Evolutionary conservation across 2,113 vertebrate species (phyloP).

Genomic region (Dromiciops gliroides): DNA sequence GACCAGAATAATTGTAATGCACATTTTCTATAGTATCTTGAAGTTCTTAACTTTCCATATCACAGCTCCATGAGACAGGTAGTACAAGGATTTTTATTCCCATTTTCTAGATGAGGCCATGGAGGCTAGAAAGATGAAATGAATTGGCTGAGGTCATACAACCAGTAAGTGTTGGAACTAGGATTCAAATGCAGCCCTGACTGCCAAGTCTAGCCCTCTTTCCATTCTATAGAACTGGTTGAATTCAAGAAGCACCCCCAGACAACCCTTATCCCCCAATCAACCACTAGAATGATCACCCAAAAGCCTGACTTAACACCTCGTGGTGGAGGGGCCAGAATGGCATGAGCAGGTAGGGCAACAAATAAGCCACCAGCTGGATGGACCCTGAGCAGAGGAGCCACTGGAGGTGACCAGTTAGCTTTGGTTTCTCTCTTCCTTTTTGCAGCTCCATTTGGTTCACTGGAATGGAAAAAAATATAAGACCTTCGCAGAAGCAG

Average conservation of each 20-base stretch:
- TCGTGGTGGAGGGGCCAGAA: neutral
- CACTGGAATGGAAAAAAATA: constrained; percentile 97
- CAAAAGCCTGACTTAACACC: neutral
- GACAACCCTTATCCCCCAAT: neutral
- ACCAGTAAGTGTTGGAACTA: neutral
- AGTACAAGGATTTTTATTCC: neutral
- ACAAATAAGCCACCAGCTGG: neutral
- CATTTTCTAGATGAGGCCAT: neutral
- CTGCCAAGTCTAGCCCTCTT: neutral
- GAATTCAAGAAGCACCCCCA: neutral
- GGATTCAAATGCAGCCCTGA: neutral
- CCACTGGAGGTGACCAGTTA: neutral
- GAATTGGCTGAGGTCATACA: neutral
- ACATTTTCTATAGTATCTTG: neutral
- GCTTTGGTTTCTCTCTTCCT: constrained; percentile 39
- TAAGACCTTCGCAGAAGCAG: constrained; percentile 91
- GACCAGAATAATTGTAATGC: neutral
- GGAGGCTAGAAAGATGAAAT: neutral
- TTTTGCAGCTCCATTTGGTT: constrained; percentile 93
- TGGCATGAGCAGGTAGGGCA: neutral
- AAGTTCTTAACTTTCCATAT: neutral
- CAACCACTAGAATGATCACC: neutral
- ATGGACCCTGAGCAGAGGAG: neutral
- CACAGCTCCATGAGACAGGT: neutral
- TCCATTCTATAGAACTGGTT: neutral